phyloP scores from a whole-genome alignment of 2,888 invertebrate species.

The Synanthedon formicaeformis region DNA sequence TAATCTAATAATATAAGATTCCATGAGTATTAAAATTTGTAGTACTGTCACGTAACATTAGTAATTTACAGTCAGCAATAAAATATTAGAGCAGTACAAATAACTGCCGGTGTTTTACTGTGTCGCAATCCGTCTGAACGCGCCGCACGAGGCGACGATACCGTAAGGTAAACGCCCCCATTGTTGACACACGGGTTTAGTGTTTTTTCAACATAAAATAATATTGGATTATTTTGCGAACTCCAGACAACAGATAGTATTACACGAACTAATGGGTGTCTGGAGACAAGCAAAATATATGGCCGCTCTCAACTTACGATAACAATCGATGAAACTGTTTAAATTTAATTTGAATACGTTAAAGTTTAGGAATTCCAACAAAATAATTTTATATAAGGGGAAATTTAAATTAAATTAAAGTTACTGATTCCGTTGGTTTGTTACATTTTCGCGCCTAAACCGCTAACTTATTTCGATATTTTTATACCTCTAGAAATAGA shows the following conservation, averaged over 20 bases:
- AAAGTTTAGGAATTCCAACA: no score
- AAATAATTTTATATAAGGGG: no score
- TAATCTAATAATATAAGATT: no score
- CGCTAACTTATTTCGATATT: no score
- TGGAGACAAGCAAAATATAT: neutral
- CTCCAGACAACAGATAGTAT: neutral
- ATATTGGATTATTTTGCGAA: neutral
- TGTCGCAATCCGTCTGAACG: neutral
- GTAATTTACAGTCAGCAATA: neutral
- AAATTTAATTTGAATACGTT: no score
- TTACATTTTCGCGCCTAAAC: no score
- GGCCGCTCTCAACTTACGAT: no score
- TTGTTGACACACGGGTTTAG: constrained; percentile 2
- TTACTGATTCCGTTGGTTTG: no score
- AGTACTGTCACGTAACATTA: neutral
- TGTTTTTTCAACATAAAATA: neutral
- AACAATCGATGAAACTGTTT: no score
- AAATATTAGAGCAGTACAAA: constrained; percentile 2
- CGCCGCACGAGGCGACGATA: constrained; percentile 1
- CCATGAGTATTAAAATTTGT: no score
- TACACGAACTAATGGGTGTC: neutral
- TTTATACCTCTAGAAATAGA: no score
- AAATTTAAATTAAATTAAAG: no score
- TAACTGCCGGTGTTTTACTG: constrained; percentile 1
- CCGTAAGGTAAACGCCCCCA: neutral